Conservation (phyloP, 2,797 vertebrate species). For the Limosa lapponica region DNA sequence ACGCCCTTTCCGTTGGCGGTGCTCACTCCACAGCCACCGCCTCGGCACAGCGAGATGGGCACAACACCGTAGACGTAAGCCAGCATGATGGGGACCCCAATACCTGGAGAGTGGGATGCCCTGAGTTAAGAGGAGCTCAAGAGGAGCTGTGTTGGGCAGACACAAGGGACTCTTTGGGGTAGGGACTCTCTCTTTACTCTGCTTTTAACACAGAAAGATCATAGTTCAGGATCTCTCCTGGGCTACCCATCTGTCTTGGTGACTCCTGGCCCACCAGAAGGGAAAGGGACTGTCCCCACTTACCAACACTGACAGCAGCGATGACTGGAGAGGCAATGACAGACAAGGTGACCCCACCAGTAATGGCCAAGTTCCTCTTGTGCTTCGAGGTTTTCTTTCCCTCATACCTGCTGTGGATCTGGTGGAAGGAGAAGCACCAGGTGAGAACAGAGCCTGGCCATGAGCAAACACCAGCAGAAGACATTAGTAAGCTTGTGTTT, state of each 20-base stretch:
- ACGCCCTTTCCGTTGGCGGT: conserved; percentile 94
- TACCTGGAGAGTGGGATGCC: conserved; percentile 78
- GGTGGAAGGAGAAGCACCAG: conserved; percentile 41
- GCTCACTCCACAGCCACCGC: conserved; percentile 96
- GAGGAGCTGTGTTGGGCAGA: neutral
- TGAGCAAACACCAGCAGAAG: neutral
- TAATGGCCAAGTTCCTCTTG: conserved; percentile 96
- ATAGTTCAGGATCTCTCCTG: neutral
- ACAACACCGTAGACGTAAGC: conserved; percentile 98
- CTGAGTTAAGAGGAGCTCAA: conserved; percentile 2
- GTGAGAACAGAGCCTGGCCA: conserved; percentile 6
- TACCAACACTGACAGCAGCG: conserved; percentile 98
- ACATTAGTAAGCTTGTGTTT: neutral
- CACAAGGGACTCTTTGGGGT: neutral
- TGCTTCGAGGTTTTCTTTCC: conserved; percentile 95
- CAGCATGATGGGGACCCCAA: conserved; percentile 98
- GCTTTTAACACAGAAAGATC: neutral
- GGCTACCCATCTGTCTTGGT: neutral
- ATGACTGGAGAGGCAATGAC: conserved; percentile 97
- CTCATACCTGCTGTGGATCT: conserved; percentile 98
- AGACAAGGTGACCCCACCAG: conserved; percentile 95
- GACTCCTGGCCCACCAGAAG: neutral
- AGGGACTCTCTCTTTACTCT: neutral
- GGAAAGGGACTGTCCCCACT: conserved; percentile 34
- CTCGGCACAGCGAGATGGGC: conserved; percentile 95